Evolutionary conservation across 2,888 invertebrate genomes (phyloP).

Genomic region (Troides aeacus): DNA sequence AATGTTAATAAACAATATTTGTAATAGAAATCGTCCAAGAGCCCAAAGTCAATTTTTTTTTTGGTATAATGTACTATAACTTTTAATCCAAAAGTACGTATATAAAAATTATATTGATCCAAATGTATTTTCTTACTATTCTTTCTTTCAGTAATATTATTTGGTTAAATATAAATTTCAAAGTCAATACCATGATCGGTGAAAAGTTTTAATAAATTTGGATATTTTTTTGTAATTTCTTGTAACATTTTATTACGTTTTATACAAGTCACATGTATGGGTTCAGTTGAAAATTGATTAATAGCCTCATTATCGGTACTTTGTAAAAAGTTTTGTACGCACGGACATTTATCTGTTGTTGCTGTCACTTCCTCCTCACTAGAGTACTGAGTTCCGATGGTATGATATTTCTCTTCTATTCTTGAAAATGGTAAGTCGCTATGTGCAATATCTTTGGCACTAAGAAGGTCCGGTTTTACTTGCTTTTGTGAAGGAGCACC

Average conservation of each 20-base stretch:
- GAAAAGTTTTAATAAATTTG: conserved; percentile 61
- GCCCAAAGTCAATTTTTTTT: too few species aligned
- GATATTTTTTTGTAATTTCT: conserved; percentile 50
- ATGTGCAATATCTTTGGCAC: conserved; percentile 46
- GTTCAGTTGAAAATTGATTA: conserved; percentile 35
- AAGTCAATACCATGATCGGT: conserved; percentile 65
- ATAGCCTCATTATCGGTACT: conserved; percentile 25
- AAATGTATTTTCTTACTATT: background rate
- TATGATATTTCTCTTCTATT: conserved; percentile 52
- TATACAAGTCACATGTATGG: conserved; percentile 41
- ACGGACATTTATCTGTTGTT: conserved; percentile 46
- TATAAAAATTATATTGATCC: too few species aligned
- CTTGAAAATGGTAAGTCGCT: conserved; percentile 54
- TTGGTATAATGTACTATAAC: too few species aligned
- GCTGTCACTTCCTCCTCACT: conserved; percentile 55
- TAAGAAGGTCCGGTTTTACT: conserved; percentile 41
- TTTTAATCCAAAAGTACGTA: too few species aligned
- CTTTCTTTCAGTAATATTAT: background rate
- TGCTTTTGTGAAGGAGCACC: conserved; percentile 35
- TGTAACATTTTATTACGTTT: conserved; percentile 55
- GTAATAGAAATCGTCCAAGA: too few species aligned
- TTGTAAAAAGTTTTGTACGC: conserved; percentile 38
- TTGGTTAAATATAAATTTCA: conserved; percentile 34
- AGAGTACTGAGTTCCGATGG: conserved; percentile 62
- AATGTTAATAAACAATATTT: too few species aligned